Evolutionary conservation across 2,888 invertebrate species (phyloP).

Genomic region (Microplitis deprimator): DNA sequence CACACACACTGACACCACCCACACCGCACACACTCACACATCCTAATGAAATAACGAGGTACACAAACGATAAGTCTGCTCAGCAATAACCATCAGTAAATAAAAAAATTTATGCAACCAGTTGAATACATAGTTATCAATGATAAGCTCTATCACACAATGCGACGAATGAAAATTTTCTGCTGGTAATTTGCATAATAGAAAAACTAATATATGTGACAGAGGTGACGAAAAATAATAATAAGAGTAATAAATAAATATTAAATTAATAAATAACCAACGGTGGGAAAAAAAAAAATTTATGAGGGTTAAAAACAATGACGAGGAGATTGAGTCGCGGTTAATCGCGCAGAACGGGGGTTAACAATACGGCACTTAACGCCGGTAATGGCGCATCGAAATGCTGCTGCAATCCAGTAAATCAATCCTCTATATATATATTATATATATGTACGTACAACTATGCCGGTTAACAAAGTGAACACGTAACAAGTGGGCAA

Average conservation of each 20-base stretch:
- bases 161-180: neutral
- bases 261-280: neutral
- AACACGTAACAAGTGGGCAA: conserved; percentile 32
- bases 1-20: too few relatives aligned
- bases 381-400: conserved; percentile 45
- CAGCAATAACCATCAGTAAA: neutral
- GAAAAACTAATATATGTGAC: neutral
- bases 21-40: too few relatives aligned
- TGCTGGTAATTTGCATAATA: neutral
- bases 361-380: conserved; percentile 48
- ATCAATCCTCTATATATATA: conserved; percentile 37
- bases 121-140: neutral
- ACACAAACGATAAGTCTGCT: neutral
- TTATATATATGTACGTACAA: too few relatives aligned
- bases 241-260: neutral
- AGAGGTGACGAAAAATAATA: neutral
- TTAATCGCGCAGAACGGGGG: conserved; percentile 45
- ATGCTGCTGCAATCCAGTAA: conserved; percentile 43
- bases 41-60: neutral
- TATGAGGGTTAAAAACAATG: neutral
- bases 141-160: neutral
- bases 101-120: conserved; percentile 1
- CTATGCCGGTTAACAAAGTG: too few relatives aligned
- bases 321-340: conserved; percentile 32
- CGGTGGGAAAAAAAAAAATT: neutral